Conservation (phyloP, 2,797 vertebrate genomes). For the Enteromius afrohamiltoni region DNA sequence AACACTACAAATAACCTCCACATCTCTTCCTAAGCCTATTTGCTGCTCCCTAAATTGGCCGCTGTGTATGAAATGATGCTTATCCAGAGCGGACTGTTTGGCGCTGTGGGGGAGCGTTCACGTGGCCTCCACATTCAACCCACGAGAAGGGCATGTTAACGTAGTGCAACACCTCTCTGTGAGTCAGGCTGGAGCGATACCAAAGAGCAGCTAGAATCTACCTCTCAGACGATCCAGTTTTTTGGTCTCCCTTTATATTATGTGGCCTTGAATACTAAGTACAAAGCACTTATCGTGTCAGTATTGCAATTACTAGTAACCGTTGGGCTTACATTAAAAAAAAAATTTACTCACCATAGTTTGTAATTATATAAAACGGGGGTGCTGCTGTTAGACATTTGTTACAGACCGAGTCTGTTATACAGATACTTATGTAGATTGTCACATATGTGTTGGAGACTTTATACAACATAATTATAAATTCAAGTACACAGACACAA, state of each 20-base stretch:
- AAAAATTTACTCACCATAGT: no score
- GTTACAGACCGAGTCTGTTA: no score
- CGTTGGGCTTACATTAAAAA: no score
- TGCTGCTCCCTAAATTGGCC: neutral
- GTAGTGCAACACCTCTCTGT: slow-evolving; percentile 23
- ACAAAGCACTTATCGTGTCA: neutral
- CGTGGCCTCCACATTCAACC: slow-evolving; percentile 25
- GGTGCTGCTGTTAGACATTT: no score
- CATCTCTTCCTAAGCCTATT: neutral
- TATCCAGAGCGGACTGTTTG: neutral
- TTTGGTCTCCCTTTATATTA: neutral
- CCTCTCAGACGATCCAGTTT: neutral
- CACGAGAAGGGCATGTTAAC: neutral
- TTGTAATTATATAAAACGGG: no score
- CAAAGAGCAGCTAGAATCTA: neutral
- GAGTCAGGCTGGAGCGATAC: neutral
- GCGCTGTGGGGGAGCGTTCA: slow-evolving; percentile 11
- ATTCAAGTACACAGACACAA: no score
- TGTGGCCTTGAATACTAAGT: neutral
- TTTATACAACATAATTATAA: no score
- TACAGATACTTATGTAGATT: no score
- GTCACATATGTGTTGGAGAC: no score
- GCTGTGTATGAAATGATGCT: neutral
- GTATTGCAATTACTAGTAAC: neutral
- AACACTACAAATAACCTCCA: neutral